A percentile compares a stretch with the other conserved stretches of the same genome.
Conservation (phyloP, 2,888 invertebrate genomes). For the Tipula vernalis region DNA sequence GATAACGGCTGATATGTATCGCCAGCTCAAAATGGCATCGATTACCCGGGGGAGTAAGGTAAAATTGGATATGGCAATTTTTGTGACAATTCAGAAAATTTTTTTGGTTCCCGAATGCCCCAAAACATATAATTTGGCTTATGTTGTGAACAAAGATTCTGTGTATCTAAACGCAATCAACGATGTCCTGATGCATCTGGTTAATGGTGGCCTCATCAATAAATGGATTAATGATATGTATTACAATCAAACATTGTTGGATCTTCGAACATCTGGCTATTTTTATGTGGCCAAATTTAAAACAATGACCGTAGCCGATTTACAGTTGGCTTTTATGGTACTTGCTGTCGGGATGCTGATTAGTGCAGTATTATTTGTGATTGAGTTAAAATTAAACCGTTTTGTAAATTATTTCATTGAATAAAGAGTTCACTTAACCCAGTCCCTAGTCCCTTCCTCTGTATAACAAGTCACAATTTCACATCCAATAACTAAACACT, state of each 20-base stretch:
- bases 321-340: slow-evolving; percentile 32
- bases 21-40: slow-evolving; percentile 24
- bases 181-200: slow-evolving; percentile 24
- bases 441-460: background rate
- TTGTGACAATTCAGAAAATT: slow-evolving; percentile 25
- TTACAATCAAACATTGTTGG: slow-evolving; percentile 24
- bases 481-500: background rate
- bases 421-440: background rate
- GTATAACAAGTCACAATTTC: background rate
- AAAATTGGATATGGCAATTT: slow-evolving; percentile 25
- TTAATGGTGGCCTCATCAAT: slow-evolving; percentile 28
- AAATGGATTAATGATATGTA: slow-evolving; percentile 30
- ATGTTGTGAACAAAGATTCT: slow-evolving; percentile 27
- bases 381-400: background rate
- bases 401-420: background rate
- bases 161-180: slow-evolving; percentile 27
- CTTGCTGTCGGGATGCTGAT: slow-evolving; percentile 17
- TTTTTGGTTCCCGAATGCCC: slow-evolving; percentile 34
- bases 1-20: slow-evolving; percentile 23
- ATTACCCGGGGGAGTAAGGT: slow-evolving; percentile 28
- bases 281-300: slow-evolving; percentile 25
- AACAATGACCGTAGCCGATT: slow-evolving; percentile 27
- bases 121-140: slow-evolving; percentile 31
- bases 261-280: slow-evolving; percentile 19
- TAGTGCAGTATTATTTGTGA: background rate